Base-by-base conservation (phyloP, 2,113 vertebrate species). In the Axis porcinus region DNA sequence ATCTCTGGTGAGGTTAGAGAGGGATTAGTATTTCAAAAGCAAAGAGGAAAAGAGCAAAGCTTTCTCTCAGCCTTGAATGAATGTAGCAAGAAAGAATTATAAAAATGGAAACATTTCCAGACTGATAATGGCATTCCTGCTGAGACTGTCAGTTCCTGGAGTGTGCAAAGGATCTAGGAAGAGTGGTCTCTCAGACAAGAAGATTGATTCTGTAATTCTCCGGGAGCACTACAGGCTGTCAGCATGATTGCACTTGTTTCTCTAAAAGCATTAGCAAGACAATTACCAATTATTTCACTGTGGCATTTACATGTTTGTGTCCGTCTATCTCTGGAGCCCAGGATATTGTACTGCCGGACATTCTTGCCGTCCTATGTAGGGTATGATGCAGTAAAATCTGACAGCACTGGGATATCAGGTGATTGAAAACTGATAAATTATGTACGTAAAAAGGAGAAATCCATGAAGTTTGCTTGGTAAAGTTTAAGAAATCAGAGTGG, bases 201-300 rank as follows among this genome's bases (percentile, higher is more conserved):
- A 98, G 97, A 97, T 76, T 86, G 98, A 97, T 97, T 96, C 86
- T 54, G 50, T 58, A 96, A 97, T 97, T 98, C 96, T 57, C 96
- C 16, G 2, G 94, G 98, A 84, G 88, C 33, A 88, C 96, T 84
- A 11, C 62, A 36, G 91, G 88, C 94, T 97, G 89, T 79, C 62
- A 89, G 98, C 60, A 33, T 60, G 50, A 50, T 33, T 9, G 0
- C 17, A 47, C 95, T 96, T 70, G 82, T 57, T 98, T 92, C 96
- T 93, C 70, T 76, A 76, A 97, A 98, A 97, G 83, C 95, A 96
- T 98, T 96, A 97, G 96, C 62, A 47, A 85, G 92, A 50, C 90
- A 96, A 92, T 94, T 97, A 97, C 0, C 4, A 52, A 96, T 93
- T 97, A 78, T 93, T 96, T 95, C 81, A 40, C 30, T 7, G 30